Percentiles rank a stretch among this genome's conserved stretches.
Evolutionary conservation across 2,797 vertebrate species (phyloP).

Genomic region (Otolemur crassicaudatus): DNA sequence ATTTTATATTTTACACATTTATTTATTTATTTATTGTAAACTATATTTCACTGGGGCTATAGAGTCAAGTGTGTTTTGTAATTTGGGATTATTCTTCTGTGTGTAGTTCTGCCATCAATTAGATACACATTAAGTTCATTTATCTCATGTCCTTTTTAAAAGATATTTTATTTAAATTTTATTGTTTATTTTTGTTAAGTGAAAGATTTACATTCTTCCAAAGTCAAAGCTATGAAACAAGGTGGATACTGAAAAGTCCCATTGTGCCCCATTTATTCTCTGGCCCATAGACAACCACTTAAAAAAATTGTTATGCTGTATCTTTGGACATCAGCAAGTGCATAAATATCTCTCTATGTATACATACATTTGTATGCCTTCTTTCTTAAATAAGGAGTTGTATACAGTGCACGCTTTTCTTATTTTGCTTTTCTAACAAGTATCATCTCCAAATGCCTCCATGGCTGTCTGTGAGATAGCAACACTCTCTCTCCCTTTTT

Average conservation of each 20-base stretch:
- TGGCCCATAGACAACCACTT: background rate
- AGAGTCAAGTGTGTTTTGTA: background rate
- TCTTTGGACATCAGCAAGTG: background rate
- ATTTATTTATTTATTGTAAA: background rate
- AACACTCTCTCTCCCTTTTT: background rate
- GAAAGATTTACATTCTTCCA: conserved; percentile 27
- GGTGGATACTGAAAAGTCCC: background rate
- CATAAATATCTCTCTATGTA: background rate
- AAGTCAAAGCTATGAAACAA: conserved; percentile 30
- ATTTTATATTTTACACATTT: background rate
- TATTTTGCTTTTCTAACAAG: background rate
- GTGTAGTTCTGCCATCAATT: background rate
- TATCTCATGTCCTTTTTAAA: background rate
- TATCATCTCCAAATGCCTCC: background rate
- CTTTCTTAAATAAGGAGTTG: background rate
- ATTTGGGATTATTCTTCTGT: background rate
- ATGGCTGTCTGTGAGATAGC: background rate
- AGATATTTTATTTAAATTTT: background rate
- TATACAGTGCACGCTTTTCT: background rate
- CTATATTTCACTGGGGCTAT: background rate
- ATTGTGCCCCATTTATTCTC: background rate
- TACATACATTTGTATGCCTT: background rate
- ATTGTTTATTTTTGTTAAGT: conserved; percentile 21
- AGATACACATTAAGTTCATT: background rate
- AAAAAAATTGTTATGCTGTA: background rate